Evolutionary conservation across 2,888 invertebrate species (phyloP).

Genomic region (Ellobium chinense): DNA sequence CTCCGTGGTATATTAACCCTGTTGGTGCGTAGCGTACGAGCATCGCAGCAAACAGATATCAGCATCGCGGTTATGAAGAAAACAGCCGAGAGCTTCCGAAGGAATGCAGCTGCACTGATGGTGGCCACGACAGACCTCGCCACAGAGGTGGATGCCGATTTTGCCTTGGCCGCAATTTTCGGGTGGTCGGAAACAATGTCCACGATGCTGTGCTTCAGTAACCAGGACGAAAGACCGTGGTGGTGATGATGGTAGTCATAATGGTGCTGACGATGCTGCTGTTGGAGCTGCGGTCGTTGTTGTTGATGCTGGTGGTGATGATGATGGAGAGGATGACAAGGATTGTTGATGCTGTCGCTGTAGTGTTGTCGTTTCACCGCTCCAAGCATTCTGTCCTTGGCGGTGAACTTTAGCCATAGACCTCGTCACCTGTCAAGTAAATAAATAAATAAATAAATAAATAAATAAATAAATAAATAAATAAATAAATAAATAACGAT

Average conservation of each 20-base stretch:
- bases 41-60: neutral
- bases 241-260: neutral
- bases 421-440: neutral
- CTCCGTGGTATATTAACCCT: neutral
- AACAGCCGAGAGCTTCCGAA: neutral
- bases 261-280: neutral
- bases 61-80: neutral
- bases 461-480: no score
- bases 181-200: no score
- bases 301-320: neutral
- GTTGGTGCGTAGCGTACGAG: neutral
- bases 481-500: no score
- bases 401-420: neutral
- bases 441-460: no score
- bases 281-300: neutral
- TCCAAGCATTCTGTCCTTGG: neutral
- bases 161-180: no score
- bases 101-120: neutral
- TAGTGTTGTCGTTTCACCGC: neutral
- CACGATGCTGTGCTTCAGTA: neutral
- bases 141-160: neutral
- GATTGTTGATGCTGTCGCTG: neutral
- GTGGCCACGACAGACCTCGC: neutral
- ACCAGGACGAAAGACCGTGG: neutral
- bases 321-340: neutral